Conservation (phyloP, 2,113 vertebrate species). For the Pyrgilauda ruficollis region DNA sequence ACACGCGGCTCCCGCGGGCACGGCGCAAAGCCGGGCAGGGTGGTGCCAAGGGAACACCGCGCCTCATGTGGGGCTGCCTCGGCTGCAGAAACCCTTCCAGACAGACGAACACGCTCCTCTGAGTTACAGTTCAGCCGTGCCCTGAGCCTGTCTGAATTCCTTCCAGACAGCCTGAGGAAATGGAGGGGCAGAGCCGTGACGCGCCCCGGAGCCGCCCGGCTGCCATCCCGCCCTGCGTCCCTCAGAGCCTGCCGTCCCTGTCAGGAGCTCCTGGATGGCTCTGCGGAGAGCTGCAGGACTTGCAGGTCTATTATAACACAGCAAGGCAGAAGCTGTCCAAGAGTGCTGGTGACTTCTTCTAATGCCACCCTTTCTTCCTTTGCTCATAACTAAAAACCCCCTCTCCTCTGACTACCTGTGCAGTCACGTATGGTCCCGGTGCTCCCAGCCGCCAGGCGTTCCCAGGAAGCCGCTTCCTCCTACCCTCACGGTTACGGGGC, state of each 20-base stretch:
- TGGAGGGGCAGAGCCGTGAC: background rate
- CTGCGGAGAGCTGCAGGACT: background rate
- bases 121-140: background rate
- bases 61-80: background rate
- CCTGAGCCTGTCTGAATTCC: background rate
- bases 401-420: background rate
- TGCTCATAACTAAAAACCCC: background rate
- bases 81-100: background rate
- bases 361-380: background rate
- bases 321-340: background rate
- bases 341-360: background rate
- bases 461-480: background rate
- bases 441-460: background rate
- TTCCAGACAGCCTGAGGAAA: background rate
- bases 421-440: fast-evolving
- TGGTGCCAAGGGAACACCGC: background rate
- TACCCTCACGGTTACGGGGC: fast-evolving
- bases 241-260: background rate
- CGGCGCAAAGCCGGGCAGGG: background rate
- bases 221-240: background rate
- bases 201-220: background rate
- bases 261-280: fast-evolving
- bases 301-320: background rate
- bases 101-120: background rate
- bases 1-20: background rate